Conservation (phyloP, 2,797 vertebrate genomes). For the Helarctos malayanus region DNA sequence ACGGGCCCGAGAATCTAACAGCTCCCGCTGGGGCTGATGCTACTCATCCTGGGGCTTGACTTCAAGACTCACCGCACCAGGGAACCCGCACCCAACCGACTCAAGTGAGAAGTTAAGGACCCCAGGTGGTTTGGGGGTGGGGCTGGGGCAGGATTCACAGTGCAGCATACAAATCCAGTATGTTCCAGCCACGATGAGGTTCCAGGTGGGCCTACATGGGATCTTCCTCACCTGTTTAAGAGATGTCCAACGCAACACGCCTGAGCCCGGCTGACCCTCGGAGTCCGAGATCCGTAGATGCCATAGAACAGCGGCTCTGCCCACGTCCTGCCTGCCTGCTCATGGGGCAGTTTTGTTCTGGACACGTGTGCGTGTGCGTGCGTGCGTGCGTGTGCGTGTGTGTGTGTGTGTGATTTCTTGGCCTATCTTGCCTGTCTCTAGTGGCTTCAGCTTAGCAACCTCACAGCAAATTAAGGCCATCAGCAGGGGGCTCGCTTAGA, state of each 20-base stretch:
- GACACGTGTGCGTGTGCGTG: rapidly evolving
- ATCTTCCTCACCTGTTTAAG: rapidly evolving
- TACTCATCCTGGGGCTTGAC: not conserved
- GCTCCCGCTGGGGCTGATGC: not conserved
- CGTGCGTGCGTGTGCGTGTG: not conserved
- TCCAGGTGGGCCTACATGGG: not conserved
- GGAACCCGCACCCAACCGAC: not conserved
- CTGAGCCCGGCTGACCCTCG: not conserved
- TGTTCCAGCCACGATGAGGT: not conserved
- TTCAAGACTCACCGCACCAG: not conserved
- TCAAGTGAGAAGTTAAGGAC: no score
- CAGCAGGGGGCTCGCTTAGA: constrained; percentile 68
- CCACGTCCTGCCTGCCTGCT: constrained; percentile 18
- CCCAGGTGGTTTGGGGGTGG: not conserved
- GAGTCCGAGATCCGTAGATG: not conserved
- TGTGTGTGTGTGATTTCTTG: not conserved
- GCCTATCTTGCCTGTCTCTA: not conserved
- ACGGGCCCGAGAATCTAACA: not conserved
- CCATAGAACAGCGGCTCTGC: not conserved
- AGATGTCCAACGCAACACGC: not conserved
- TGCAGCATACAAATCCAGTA: rapidly evolving
- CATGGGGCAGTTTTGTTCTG: not conserved
- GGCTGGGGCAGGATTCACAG: rapidly evolving
- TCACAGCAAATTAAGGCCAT: constrained; percentile 69
- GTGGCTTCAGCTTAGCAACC: constrained; percentile 71